Conservation (phyloP, 2,888 invertebrate genomes). For the Agrotis ipsilon region DNA sequence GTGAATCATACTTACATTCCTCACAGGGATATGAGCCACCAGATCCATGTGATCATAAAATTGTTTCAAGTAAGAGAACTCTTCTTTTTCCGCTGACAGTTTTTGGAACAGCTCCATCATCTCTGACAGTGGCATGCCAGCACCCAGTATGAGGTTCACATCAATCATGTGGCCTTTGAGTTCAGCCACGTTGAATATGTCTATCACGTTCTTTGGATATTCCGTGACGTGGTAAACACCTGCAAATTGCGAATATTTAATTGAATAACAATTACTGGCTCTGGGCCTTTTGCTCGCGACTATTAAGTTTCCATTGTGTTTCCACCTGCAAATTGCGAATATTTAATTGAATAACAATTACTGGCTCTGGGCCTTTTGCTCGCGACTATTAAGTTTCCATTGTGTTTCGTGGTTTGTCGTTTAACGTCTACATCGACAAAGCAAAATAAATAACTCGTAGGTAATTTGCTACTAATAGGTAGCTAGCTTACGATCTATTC, state of each 20-base stretch:
- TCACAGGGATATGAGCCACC: constrained; percentile 93
- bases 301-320: too few species aligned
- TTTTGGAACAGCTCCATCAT: constrained; percentile 83
- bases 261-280: too few species aligned
- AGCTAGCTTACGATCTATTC: too few species aligned
- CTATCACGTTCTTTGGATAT: constrained; percentile 80
- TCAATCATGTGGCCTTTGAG: constrained; percentile 77
- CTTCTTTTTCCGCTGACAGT: constrained; percentile 74
- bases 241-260: constrained; percentile 61
- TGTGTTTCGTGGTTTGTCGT: too few species aligned
- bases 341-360: too few species aligned
- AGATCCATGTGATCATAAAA: constrained; percentile 93
- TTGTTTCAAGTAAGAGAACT: constrained; percentile 92
- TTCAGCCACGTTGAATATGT: constrained; percentile 80
- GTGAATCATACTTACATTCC: constrained; percentile 91
- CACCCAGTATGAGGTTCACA: constrained; percentile 82
- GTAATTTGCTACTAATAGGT: too few species aligned
- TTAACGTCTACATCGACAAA: too few species aligned
- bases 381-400: too few species aligned
- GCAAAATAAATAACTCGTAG: too few species aligned
- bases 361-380: too few species aligned
- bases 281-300: too few species aligned
- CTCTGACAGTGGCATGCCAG: constrained; percentile 81
- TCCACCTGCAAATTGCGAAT: constrained; percentile 74
- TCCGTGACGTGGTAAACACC: constrained; percentile 81